Evolutionary conservation across 2,113 vertebrate genomes (phyloP).

Genomic region (Agapornis roseicollis): DNA sequence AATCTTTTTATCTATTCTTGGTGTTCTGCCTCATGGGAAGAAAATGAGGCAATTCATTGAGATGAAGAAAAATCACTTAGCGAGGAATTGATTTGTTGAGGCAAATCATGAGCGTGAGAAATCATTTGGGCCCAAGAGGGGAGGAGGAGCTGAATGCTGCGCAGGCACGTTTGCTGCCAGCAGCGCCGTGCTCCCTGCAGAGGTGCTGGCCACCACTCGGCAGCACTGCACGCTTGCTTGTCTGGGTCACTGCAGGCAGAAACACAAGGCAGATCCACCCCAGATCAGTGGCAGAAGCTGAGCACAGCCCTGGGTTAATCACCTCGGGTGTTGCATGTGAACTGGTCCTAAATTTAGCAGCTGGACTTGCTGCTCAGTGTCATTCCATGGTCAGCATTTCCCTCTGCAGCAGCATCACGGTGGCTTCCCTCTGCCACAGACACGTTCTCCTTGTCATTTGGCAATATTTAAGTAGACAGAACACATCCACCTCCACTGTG

Average conservation of each 20-base stretch:
- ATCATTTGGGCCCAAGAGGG: background rate
- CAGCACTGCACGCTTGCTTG: background rate
- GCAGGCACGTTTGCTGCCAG: background rate
- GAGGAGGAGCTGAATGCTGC: background rate
- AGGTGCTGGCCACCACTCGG: accelerated
- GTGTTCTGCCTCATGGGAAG: constrained; percentile 30
- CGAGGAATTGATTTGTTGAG: background rate
- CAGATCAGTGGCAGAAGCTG: background rate
- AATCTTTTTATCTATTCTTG: background rate
- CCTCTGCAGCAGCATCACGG: background rate
- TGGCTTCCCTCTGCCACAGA: background rate
- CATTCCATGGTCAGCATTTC: accelerated
- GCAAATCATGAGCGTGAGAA: background rate
- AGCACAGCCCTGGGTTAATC: background rate
- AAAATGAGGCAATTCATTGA: constrained; percentile 31
- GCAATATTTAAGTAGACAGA: background rate
- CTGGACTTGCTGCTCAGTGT: background rate
- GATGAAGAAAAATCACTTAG: background rate
- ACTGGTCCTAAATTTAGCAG: background rate
- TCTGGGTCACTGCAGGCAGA: background rate
- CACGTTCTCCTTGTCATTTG: accelerated
- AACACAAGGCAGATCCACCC: accelerated
- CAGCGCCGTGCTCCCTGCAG: background rate
- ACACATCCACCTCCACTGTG: background rate
- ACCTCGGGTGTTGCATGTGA: background rate